Base-by-base conservation (phyloP, 2,888 invertebrate genomes). In the Hypomecis atomaria region DNA sequence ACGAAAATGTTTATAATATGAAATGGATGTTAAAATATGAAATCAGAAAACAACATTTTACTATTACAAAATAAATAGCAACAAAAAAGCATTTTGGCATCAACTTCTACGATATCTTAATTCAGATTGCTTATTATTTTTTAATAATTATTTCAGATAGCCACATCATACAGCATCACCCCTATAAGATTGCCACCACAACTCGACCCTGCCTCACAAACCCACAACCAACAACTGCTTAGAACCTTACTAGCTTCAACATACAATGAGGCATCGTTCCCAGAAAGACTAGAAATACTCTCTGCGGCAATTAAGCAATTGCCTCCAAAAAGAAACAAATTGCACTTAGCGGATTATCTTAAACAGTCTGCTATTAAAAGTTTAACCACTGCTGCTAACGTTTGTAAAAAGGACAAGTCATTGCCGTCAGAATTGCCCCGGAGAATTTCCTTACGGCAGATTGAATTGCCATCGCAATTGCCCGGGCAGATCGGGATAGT, bases 351-450 rank as follows among this genome's bases (percentile, higher is more conserved):
- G 0, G 83, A 85, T 34, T 66, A 76, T 0, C 72, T 83, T 2
- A 82, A 75, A 52, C 75, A 82, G 42, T 76, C 81, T 0, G 84
- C 84, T 0, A 62, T 84, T 0, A 78, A 83, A 47, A 86, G 78
- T 59, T 56, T 87, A 7, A 66, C 78, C 54, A 65, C 71, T 0
- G 83, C 84, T 0, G 74, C 78, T 0, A 80, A 73, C 42, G 71
- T 75, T 0, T 78, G 74, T 54, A 74, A 75, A 37, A 34, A 9
- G 0, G 33, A 44, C 42, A 48, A 44, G 11, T n/a, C 7, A 6
- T 42, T 62, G 59, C 59, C 54, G 5, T 7, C 8, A 9, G 40
- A 52, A 33, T 40, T 23, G 23, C 40, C 40, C 5, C 0, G n/a
- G 6, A 36, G 40, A 52, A 6, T 6, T 6, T 33, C 33, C 7